Evolutionary conservation across 2,113 vertebrate genomes (phyloP).

Genomic region (Chaetorhynchus papuensis): DNA sequence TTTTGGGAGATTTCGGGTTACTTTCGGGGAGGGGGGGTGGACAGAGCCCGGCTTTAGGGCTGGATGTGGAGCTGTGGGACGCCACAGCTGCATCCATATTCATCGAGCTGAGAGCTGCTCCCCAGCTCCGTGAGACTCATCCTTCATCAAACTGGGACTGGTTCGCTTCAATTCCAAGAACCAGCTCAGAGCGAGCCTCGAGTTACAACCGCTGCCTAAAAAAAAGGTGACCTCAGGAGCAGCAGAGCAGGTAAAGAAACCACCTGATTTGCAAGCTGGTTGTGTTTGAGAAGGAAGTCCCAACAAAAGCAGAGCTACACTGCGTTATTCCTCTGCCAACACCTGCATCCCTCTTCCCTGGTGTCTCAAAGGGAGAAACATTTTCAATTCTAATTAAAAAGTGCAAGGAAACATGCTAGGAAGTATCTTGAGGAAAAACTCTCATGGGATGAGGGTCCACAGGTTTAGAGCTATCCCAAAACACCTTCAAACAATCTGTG

Average conservation of each 20-base stretch:
- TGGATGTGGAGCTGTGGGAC: background rate
- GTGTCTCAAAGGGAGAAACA: background rate
- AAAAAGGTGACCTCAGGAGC: background rate
- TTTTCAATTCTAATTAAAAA: background rate
- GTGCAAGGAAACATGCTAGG: background rate
- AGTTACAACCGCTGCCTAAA: background rate
- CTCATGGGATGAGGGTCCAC: background rate
- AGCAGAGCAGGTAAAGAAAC: background rate
- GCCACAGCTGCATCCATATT: background rate
- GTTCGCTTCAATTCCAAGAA: background rate
- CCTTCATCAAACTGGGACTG: background rate
- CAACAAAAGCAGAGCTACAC: background rate
- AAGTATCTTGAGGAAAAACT: background rate
- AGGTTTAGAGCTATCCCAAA: background rate
- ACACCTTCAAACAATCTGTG: background rate
- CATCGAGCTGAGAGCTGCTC: background rate
- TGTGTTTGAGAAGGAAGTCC: background rate
- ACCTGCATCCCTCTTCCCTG: background rate
- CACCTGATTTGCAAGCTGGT: background rate
- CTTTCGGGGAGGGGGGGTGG: background rate
- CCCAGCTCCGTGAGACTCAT: background rate
- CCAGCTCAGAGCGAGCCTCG: background rate
- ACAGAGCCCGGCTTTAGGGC: background rate
- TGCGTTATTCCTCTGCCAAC: background rate
- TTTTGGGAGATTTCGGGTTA: background rate